Base-by-base conservation (phyloP, 2,113 vertebrate species). In the Sorex fumeus region DNA sequence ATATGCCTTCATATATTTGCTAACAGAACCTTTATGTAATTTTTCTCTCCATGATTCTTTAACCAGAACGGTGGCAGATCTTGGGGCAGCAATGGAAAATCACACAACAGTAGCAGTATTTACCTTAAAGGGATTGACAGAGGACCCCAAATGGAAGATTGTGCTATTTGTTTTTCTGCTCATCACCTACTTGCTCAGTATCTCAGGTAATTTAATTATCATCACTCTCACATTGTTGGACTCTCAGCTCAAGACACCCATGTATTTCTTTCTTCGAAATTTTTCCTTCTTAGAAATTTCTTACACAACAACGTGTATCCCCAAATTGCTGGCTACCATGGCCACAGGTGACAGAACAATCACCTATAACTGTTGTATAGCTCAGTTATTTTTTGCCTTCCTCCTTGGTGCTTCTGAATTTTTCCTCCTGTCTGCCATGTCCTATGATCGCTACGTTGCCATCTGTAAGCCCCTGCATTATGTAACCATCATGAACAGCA, bases 401-500 rank as follows among this genome's bases (percentile, higher is more conserved):
- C 78, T 93, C 69, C 77, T 95, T 93, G 0, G 87, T 1, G 66
- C 74, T 50, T 77, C 94, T 7, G 94, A 96, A 75, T 94, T 87
- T 87, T 95, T 90, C 10, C 83, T 93, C 21, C 72, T 95, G 64
- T 75, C 88, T 32, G 88, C 13, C 67, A 96, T 96, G 93, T 90
- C 90, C 32, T 94, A 90, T 10, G 93, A 94, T 11, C 45, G 45
- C 4, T 95, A 94, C 12, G 90, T 93, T 12, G 82, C 90, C 77
- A 93, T 95, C 43, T 95, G 87, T 32, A 94, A 93, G 3, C 92
- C 94, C 18, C 75, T 91, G 86, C 80, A 90, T 76, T 89, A 92
- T 36, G 84, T 79, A 34, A 67, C 95, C 45, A 96, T 97, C n/a
- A 97, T 97, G 96, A 95, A 71, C 60, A 62, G 13, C 67, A 96